Evolutionary conservation across 2,888 invertebrate genomes (phyloP).

Genomic region (Willowsia nigromaculata): DNA sequence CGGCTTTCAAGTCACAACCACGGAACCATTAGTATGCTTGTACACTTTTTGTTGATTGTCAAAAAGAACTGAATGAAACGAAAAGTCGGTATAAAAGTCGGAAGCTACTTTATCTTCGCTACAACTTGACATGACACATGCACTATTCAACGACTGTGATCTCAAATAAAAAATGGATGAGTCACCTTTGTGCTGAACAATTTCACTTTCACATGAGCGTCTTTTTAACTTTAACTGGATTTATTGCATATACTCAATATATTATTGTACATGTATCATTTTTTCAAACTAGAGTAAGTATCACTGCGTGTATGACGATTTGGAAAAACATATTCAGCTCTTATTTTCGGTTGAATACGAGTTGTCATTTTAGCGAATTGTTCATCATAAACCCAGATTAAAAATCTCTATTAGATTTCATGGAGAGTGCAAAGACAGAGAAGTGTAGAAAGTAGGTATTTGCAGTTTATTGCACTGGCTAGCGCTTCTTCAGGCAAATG

Average conservation of each 20-base stretch:
- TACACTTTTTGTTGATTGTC: not conserved
- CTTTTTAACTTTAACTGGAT: too few species aligned
- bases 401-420: slow-evolving; percentile 14
- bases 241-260: not conserved
- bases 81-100: not conserved
- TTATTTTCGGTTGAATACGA: not conserved
- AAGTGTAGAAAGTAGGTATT: not conserved
- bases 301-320: not conserved
- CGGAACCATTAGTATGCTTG: too few species aligned
- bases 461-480: slow-evolving; percentile 4
- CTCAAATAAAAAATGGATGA: not conserved
- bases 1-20: not conserved
- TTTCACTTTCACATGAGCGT: not conserved
- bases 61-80: not conserved
- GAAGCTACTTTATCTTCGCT: not conserved
- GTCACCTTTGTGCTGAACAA: too few species aligned
- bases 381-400: not conserved
- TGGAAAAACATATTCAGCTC: not conserved
- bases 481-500: not conserved
- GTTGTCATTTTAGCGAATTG: not conserved
- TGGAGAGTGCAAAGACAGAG: too few species aligned
- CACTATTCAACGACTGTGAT: not conserved
- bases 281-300: not conserved
- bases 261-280: not conserved
- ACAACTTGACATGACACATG: not conserved